Evolutionary conservation across 2,113 vertebrate species (phyloP), one percentile per base, ranked within the genome.

Genomic region (Falco punctatus): DNA sequence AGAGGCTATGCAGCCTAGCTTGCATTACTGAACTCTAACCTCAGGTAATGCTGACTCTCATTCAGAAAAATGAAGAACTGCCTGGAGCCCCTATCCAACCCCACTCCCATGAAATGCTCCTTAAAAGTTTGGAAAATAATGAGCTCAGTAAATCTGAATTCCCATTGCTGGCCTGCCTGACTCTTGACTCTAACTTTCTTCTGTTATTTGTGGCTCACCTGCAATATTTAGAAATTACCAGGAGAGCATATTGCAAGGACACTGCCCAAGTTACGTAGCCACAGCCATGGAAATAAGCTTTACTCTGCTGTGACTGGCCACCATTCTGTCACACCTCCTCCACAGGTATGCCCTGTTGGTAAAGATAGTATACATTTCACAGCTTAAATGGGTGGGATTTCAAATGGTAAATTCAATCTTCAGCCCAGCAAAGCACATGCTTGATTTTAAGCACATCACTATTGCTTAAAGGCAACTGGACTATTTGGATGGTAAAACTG

Each of bases 381-480:
- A 74, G 77, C n/a, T 85, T 52, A 79, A 87, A 0, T 0, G 11
- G 44, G 40, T 81, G 42, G 7, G 38, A 73, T 91, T 87, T 46
- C 23, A 65, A 79, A 42, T 26, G 28, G n/a, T 26, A 48, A 84
- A 78, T 49, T 84, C 33, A 61, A 5, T 64, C 48, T 75, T 78
- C 42, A 91, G 40, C 17, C n/a, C 49, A 80, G 18, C 8, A 89
- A 95, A 85, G 66, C 20, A 69, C 32, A 42, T 23, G 38, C 28
- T 82, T 85, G 51, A 38, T 85, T 96, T 84, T 85, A 71, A 95
- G 73, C 14, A 49, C 35, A 82, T 69, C 40, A 38, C 15, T 75
- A 82, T 61, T 85, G 81, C 70, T 91, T 85, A 80, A 89, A 95
- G 78, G 74, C 70, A 77, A 65, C 54, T 32, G 62, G 30, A 73